Percentiles rank a stretch among this genome's conserved stretches.
Conservation (phyloP, 2,113 vertebrate species). For the Nanorana parkeri region DNA sequence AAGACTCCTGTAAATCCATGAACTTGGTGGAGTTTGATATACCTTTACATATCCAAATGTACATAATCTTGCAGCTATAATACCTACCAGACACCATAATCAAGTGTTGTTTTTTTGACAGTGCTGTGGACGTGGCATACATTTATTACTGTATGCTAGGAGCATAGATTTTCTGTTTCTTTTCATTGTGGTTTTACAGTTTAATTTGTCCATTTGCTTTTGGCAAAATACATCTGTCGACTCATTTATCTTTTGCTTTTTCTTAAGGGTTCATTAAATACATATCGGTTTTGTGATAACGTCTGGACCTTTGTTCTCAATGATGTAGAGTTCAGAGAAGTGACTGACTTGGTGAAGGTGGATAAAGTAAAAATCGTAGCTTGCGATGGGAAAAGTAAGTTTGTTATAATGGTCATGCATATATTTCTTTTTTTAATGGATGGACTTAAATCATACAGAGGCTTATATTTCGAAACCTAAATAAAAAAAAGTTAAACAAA, state of each 20-base stretch:
- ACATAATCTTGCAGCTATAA: not conserved
- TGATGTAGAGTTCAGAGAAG: conserved; percentile 97
- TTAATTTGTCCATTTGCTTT: not conserved
- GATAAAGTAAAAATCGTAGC: conserved; percentile 99
- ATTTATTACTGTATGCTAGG: too few species aligned
- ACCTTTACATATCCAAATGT: too few species aligned
- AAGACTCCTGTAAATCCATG: too few species aligned
- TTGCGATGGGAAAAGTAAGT: conserved; percentile 96
- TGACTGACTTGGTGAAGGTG: conserved; percentile 97
- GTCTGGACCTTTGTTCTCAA: conserved; percentile 99
- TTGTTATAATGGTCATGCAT: not conserved
- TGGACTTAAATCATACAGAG: too few species aligned
- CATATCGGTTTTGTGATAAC: conserved; percentile 98
- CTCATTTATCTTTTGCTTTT: not conserved
- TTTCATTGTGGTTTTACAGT: not conserved
- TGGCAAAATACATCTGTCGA: not conserved
- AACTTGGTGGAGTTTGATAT: too few species aligned
- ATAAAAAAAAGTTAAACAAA: too few species aligned
- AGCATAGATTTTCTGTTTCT: not conserved
- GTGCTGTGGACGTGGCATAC: not conserved
- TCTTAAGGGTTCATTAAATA: conserved; percentile 93
- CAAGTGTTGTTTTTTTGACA: not conserved
- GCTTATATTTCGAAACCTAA: too few species aligned
- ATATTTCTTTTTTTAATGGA: too few species aligned
- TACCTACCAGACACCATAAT: not conserved